Evolutionary conservation across 2,888 invertebrate genomes (phyloP).

Genomic region (Coelogynopora nodosa): DNA sequence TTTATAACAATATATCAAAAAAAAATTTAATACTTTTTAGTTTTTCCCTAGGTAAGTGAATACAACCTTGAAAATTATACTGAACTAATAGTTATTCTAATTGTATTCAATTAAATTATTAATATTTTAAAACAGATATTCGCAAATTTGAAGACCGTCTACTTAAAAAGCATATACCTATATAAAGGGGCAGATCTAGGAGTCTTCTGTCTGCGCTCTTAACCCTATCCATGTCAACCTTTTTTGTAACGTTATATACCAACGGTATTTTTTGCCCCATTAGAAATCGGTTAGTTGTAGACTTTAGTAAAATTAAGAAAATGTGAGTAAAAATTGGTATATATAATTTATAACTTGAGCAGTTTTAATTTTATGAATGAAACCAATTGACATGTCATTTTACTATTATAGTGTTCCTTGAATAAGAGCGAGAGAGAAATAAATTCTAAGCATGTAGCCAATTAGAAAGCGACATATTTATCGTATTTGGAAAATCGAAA

Average conservation of each 20-base stretch:
- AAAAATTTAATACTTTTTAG: too few species aligned
- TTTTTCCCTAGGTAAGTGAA: too few species aligned
- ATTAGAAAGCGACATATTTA: slow-evolving; percentile 19
- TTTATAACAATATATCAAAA: too few species aligned
- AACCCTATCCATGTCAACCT: background rate
- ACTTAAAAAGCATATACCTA: too few species aligned
- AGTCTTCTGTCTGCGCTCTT: too few species aligned
- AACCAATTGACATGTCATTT: background rate
- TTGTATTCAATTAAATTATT: too few species aligned
- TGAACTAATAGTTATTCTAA: too few species aligned
- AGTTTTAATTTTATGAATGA: background rate
- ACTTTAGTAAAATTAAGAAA: background rate
- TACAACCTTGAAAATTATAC: too few species aligned
- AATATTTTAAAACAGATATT: too few species aligned
- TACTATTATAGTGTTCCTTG: too few species aligned
- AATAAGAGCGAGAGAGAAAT: background rate
- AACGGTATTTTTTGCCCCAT: slow-evolving; percentile 17
- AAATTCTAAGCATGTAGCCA: background rate
- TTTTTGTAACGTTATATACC: background rate
- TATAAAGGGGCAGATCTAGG: too few species aligned
- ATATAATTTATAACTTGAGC: slow-evolving; percentile 24
- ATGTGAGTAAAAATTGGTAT: background rate
- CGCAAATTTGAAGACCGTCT: too few species aligned
- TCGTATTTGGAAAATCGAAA: slow-evolving; percentile 3
- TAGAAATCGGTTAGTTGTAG: background rate